phyloP scores from a whole-genome alignment of 2,888 invertebrate species.

The Chorisops tibialis region DNA sequence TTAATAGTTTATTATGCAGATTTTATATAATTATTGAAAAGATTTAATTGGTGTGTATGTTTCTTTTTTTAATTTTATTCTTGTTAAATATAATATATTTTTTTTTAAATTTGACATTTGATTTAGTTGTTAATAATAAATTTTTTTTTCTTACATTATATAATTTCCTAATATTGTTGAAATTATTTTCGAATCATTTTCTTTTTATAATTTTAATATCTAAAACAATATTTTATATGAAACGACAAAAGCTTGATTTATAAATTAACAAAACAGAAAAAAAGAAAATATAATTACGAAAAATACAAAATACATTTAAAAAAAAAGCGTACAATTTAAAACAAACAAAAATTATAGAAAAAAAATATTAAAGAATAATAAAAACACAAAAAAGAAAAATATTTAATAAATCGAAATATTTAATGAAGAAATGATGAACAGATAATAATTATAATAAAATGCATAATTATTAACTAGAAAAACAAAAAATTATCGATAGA shows the following conservation, averaged over 20 bases:
- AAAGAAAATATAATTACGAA: too few species aligned
- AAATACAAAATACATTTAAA: too few species aligned
- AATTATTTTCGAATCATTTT: background rate
- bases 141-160: background rate
- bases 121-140: background rate
- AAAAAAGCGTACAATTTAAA: background rate
- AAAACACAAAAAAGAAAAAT: background rate
- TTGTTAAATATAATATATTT: too few species aligned
- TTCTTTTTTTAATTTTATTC: too few species aligned
- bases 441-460: slow-evolving; percentile 11
- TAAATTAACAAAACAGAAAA: too few species aligned
- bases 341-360: background rate
- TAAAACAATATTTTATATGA: background rate
- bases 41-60: too few species aligned
- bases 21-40: too few species aligned
- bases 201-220: slow-evolving; percentile 5
- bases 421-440: background rate
- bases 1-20: too few species aligned
- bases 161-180: background rate
- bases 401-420: background rate
- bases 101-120: too few species aligned
- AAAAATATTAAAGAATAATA: background rate
- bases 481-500: background rate
- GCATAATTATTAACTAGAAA: slow-evolving; percentile 1
- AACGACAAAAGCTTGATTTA: too few species aligned